Evolutionary conservation across 35 echinoderm and acorn worm genomes (phyloP), one percentile per base, ranked within the genome.

Genomic region (Hemicentrotus pulcherrimus): DNA sequence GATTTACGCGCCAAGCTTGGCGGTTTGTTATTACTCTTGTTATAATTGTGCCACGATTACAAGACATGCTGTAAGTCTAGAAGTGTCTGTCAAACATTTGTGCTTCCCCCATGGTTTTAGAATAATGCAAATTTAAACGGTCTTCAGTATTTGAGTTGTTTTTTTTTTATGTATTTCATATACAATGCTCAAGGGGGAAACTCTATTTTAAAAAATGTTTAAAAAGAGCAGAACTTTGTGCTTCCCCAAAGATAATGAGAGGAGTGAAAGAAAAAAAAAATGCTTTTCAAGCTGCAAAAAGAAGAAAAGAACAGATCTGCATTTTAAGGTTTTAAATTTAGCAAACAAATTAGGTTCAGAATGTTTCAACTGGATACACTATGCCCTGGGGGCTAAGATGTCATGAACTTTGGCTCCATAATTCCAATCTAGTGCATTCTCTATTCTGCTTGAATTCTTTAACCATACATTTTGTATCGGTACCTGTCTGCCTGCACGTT

Each of bases 21-120:
- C 5, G 65, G 65, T 78, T 78, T 78, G 65, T 55, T 55, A 55
- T 55, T 55, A 14, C 50, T 55, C 50, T 41, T 55, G 50, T 78
- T 78, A 78, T 78, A 78, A 78, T 78, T n/a, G 65, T 70, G 22
- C 61, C 61, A 78, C 7, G 22, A 78, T 78, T 78, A 78, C 19
- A n/a, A 22, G 19, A n/a, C 28, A 78, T n/a, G 65, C 50, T n/a
- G 65, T 78, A 22, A 78, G 65, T 78, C 6, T 78, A n/a, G 65
- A 78, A 78, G 65, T 78, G 65, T n/a, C 65, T 78, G 65, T 78
- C 65, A 78, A 78, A 78, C 65, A 78, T 78, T 78, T 78, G 65
- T 78, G 65, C 65, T 78, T 78, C 65, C 22, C 65, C 19, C 24
- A 28, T 78, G 18, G 65, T 78, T 78, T 78, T 78, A 28, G 2